Conservation (phyloP, 2,797 vertebrate species). For the Crocidura indochinensis region DNA sequence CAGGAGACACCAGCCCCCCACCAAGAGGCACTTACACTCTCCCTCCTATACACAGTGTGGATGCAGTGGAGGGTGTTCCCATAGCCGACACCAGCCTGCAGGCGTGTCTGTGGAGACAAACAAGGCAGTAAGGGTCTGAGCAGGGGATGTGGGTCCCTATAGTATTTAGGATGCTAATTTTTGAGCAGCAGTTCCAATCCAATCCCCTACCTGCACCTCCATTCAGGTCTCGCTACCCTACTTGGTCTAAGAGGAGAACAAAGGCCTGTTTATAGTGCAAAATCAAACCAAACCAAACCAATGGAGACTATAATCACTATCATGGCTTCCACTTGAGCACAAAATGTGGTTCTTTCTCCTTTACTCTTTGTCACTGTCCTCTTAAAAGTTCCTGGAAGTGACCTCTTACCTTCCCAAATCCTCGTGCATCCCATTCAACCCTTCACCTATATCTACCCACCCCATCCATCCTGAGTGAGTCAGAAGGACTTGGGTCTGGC, state of each 20-base stretch:
- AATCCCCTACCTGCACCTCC: background rate
- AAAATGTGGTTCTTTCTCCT: too few relatives aligned
- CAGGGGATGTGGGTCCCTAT: background rate
- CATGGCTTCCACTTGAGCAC: background rate
- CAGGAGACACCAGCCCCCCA: too few relatives aligned
- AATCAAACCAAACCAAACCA: too few relatives aligned
- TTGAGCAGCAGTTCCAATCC: background rate
- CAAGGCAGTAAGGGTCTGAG: background rate
- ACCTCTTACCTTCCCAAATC: too few relatives aligned
- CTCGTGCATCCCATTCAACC: background rate
- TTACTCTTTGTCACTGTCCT: background rate
- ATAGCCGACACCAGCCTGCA: slow-evolving; percentile 96
- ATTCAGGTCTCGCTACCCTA: accelerated
- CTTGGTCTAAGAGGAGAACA: background rate
- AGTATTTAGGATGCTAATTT: background rate
- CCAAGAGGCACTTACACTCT: slow-evolving; percentile 92
- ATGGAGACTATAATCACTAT: too few relatives aligned
- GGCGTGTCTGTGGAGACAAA: slow-evolving; percentile 92
- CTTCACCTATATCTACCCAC: background rate
- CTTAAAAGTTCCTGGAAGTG: background rate
- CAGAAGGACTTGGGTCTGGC: too few relatives aligned
- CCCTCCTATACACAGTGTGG: slow-evolving; percentile 95
- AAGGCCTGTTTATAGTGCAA: background rate
- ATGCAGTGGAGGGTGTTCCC: slow-evolving; percentile 94
- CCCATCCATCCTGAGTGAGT: background rate